Percentiles rank a stretch among this genome's conserved stretches.
phyloP scores from a whole-genome alignment of 2,797 vertebrate genomes.

The Crocidura indochinensis region DNA sequence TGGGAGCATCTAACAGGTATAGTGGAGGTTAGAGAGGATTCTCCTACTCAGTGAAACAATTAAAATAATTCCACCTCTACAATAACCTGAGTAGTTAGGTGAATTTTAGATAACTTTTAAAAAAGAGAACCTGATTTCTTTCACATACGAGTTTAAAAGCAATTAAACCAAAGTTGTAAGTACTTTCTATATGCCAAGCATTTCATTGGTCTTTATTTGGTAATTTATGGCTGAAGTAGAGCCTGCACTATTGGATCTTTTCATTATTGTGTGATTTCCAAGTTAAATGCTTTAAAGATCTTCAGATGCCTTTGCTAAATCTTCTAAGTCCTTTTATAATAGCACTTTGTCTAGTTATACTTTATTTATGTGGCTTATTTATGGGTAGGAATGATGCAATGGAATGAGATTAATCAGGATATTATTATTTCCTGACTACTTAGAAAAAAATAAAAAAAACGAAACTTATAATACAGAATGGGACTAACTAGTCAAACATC shows the following conservation, averaged over 20 bases:
- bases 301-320: not conserved
- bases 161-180: conserved; percentile 24
- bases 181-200: rapidly evolving
- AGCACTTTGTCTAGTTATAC: not conserved
- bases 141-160: conserved; percentile 50
- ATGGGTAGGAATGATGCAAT: conserved; percentile 28
- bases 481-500: not conserved
- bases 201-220: conserved; percentile 16
- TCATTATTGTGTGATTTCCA: conserved; percentile 30
- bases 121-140: not conserved
- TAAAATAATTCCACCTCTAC: too few species aligned
- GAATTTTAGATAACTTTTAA: too few species aligned
- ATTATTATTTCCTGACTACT: not conserved
- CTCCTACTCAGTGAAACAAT: too few species aligned
- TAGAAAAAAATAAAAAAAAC: conserved; percentile 53
- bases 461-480: conserved; percentile 37
- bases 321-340: conserved; percentile 18
- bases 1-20: too few species aligned
- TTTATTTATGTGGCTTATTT: not conserved
- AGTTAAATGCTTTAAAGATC: not conserved
- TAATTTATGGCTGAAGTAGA: conserved; percentile 29
- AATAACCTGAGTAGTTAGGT: too few species aligned
- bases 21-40: too few species aligned
- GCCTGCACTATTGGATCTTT: conserved; percentile 41
- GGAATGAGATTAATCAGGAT: conserved; percentile 39